Evolutionary conservation across 2,888 invertebrate genomes (phyloP), one percentile per base, ranked within the genome.

Genomic region (Bombyx huttoni): DNA sequence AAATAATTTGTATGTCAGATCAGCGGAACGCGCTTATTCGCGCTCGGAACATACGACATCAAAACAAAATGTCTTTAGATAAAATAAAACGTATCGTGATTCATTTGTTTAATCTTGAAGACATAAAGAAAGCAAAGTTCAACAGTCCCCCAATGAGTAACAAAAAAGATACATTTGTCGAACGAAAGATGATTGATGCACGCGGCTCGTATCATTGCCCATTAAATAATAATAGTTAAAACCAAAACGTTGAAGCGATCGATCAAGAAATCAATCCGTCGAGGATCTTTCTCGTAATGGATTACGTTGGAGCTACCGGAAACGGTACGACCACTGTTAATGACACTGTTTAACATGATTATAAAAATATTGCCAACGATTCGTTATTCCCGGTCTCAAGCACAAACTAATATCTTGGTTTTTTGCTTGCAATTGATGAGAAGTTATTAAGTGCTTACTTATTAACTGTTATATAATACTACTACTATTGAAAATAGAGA

Each of bases 191-290:
- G 86, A 87, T 87, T 76, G 86, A 87, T 87, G 81, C 68, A 66
- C 65, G 64, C 65, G 64, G 66, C 72, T 67, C 65, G 68, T 83
- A 87, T 87, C 85, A 78, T 64, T 64, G 64, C 68, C 84, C 86
- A 86, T 87, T 87, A 87, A 83, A 78, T 83, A 84, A 83, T 84
- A 86, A 84, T 85, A 85, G 83, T 82, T 82, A 78, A 79, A 73
- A 73, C 59, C 71, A 71, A 73, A 74, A 74, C 68, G 67, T 67
- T 70, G 61, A 68, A 74, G 62, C 75, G 75, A 85, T 87, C 86
- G 78, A 86, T 87, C 86, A 86, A 82, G 72, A 82, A 84, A 86
- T 86, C 85, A 86, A 83, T 82, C 75, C 72, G 70, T 62, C 67
- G 69, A 71, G 75, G 70, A 75, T 75, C 74, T 70, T 73, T 81